Conservation (phyloP, 2,113 vertebrate species). For the Tricholaema leucomelas region DNA sequence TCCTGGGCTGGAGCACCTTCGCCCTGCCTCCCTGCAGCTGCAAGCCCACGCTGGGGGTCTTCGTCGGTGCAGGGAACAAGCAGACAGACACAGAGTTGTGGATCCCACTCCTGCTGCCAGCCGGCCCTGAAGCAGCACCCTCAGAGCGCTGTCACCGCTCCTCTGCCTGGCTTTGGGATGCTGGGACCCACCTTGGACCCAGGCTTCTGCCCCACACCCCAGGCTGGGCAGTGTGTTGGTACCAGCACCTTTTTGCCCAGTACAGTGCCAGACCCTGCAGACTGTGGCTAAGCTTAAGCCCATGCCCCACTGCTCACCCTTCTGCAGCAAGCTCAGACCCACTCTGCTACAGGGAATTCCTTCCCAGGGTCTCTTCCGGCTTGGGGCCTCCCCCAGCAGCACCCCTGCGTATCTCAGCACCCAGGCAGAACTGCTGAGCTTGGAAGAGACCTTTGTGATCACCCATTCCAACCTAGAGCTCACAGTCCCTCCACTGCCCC, state of each 20-base stretch:
- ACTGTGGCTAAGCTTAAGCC: not conserved
- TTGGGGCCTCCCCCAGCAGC: not conserved
- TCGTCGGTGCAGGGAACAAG: not conserved
- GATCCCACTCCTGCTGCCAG: not conserved
- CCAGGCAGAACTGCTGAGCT: not conserved
- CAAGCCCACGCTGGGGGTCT: not conserved
- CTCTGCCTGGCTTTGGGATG: not conserved
- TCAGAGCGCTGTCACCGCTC: not conserved
- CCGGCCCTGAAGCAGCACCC: not conserved
- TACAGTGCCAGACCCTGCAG: accelerated
- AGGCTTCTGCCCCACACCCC: not conserved
- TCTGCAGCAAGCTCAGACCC: not conserved
- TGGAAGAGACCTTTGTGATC: not conserved
- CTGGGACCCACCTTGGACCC: accelerated
- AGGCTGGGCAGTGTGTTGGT: not conserved
- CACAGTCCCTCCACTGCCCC: no score
- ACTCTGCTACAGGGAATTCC: not conserved
- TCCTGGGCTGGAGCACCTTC: not conserved
- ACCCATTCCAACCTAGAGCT: no score
- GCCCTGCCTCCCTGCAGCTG: not conserved
- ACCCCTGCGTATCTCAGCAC: not conserved
- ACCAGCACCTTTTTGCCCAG: not conserved
- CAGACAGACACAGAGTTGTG: accelerated
- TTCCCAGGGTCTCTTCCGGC: not conserved
- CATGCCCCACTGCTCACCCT: no score